A percentile compares a stretch with the other conserved stretches of the same genome.
These are phyloP conservation scores for Mastomys coucha DNA, from an alignment of 2,113 vertebrate genomes.

Conservation along the genomic window DNA sequence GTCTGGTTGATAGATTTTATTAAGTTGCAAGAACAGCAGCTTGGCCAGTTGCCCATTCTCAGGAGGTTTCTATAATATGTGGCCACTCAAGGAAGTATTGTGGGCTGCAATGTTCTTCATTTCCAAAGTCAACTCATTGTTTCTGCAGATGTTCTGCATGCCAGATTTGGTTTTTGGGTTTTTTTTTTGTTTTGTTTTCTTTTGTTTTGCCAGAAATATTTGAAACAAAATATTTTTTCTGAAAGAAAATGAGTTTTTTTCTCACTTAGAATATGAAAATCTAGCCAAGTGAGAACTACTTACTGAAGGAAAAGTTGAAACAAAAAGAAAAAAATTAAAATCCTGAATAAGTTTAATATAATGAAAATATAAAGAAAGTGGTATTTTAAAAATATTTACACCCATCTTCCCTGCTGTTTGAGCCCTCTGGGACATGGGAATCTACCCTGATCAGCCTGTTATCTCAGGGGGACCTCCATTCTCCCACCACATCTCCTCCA, in stretches of 20 bases:
- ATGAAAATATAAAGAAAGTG: background rate
- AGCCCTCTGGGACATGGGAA: too few species aligned
- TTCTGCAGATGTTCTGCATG: background rate
- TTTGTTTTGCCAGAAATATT: background rate
- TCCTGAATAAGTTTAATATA: background rate
- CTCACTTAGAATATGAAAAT: background rate
- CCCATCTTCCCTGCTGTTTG: too few species aligned
- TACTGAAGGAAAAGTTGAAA: background rate
- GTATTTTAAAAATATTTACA: background rate
- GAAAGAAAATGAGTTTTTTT: background rate
- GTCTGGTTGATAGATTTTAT: background rate
- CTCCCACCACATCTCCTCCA: too few species aligned
- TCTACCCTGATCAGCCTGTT: too few species aligned
- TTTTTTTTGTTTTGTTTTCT: background rate
- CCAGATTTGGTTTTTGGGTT: background rate
- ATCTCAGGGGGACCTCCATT: too few species aligned
- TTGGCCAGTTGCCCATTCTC: background rate
- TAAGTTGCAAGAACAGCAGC: background rate
- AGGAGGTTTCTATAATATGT: background rate
- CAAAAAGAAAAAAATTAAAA: background rate
- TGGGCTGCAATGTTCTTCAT: background rate
- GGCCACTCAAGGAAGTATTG: background rate
- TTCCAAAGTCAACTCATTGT: background rate
- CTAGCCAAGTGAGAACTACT: background rate
- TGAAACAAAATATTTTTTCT: too few species aligned